A percentile compares a stretch with the other conserved stretches of the same genome.
Conservation (phyloP, 92 coral and sea anemone genomes). For the Umimayanthus kanabou region DNA sequence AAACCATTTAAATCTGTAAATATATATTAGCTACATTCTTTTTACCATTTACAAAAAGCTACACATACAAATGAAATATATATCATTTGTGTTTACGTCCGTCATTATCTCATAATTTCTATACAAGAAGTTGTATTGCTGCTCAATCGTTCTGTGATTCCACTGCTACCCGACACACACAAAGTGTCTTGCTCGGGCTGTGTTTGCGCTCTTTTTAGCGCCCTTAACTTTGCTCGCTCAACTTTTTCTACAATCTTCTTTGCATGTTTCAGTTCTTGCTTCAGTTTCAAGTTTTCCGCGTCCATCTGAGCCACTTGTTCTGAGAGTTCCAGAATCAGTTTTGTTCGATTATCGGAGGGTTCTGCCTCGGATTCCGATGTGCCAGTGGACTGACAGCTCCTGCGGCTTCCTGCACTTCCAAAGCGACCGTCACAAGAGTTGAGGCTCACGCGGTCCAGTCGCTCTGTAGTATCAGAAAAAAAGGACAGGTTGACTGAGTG, state of each 20-base stretch:
- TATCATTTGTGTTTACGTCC: background rate
- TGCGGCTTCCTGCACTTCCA: conserved; percentile 55
- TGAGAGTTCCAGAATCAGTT: conserved; percentile 71
- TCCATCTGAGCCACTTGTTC: conserved; percentile 76
- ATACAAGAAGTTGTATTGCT: background rate
- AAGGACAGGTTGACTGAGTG: background rate
- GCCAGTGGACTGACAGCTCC: conserved; percentile 17
- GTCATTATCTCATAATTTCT: conserved; percentile 24
- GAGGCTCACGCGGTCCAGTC: conserved; percentile 56
- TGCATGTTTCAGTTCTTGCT: conserved; percentile 66
- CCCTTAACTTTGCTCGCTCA: conserved; percentile 48
- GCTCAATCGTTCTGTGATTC: background rate
- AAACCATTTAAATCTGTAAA: background rate
- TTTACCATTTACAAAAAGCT: background rate
- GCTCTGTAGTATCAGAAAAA: conserved; percentile 42
- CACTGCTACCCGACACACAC: conserved; percentile 1
- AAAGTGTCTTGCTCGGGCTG: background rate
- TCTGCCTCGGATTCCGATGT: conserved; percentile 25
- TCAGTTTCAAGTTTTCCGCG: conserved; percentile 60
- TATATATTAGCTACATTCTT: background rate
- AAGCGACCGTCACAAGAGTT: conserved; percentile 58
- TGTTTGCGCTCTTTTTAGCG: conserved; percentile 37
- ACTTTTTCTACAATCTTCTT: conserved; percentile 66
- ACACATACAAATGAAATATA: no score
- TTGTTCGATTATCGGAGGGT: conserved; percentile 60